These are phyloP conservation scores for Helobdella robusta DNA, from an alignment of 2,888 invertebrate species.

Conservation along the genomic window DNA sequence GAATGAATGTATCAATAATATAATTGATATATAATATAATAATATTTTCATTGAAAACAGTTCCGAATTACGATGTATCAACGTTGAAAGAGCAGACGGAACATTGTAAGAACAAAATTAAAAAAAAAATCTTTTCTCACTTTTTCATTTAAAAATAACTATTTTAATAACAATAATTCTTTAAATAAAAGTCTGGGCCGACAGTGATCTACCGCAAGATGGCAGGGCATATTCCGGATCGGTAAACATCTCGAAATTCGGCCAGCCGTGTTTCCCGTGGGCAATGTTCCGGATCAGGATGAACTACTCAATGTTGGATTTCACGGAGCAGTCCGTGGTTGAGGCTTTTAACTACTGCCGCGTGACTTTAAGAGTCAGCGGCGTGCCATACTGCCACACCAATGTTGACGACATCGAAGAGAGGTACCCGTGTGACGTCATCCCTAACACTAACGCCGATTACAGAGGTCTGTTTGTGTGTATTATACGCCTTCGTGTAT, in stretches of 20 bases:
- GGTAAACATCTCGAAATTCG: not conserved
- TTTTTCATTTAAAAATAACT: no score
- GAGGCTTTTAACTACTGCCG: constrained; percentile 4
- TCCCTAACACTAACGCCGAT: not conserved
- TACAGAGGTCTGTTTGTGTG: constrained; percentile 4
- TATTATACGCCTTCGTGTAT: no score
- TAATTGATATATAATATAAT: no score
- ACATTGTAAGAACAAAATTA: no score
- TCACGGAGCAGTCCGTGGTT: constrained; percentile 1
- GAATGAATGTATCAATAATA: no score
- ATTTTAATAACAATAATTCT: no score
- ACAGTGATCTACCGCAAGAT: not conserved
- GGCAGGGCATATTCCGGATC: constrained; percentile 1
- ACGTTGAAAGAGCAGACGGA: no score
- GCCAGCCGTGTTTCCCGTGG: not conserved
- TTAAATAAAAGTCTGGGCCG: not conserved
- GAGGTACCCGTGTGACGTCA: constrained; percentile 1
- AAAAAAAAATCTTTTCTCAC: no score
- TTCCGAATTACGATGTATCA: no score
- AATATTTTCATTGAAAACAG: no score
- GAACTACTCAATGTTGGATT: not conserved
- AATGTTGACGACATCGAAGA: not conserved
- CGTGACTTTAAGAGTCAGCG: not conserved
- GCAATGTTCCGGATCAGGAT: not conserved
- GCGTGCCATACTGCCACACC: constrained; percentile 5